These are phyloP conservation scores for Vanacampus margaritifer DNA, from an alignment of 2,113 vertebrate genomes.

Conservation along the genomic window DNA sequence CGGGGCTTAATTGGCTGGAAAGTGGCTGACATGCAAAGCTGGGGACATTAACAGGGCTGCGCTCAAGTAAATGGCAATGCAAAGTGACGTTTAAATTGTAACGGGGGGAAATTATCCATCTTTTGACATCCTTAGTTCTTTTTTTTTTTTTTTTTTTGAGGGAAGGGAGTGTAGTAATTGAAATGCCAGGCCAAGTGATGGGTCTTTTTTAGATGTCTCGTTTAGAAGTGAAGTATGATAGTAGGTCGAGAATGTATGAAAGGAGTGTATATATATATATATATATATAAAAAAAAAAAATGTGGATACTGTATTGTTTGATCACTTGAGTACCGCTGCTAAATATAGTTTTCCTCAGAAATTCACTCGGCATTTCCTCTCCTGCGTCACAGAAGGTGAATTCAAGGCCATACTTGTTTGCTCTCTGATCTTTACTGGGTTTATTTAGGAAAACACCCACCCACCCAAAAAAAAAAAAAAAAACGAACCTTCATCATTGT, in stretches of 20 bases:
- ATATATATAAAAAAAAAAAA: neutral
- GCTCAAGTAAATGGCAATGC: slow-evolving; percentile 96
- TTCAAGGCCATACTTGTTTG: slow-evolving; percentile 57
- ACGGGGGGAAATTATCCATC: slow-evolving; percentile 98
- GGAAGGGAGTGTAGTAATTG: slow-evolving; percentile 82
- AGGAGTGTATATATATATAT: neutral
- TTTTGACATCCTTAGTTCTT: slow-evolving; percentile 98
- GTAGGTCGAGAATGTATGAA: neutral
- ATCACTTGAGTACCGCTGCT: slow-evolving; percentile 82
- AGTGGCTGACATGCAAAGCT: slow-evolving; percentile 99
- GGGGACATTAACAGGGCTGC: slow-evolving; percentile 89
- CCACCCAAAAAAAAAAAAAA: neutral
- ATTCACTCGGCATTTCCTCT: slow-evolving; percentile 61
- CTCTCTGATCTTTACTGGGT: slow-evolving; percentile 8
- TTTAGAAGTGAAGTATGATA: slow-evolving; percentile 13
- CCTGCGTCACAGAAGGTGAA: slow-evolving; percentile 13
- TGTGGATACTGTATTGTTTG: slow-evolving; percentile 73
- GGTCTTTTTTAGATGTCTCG: slow-evolving; percentile 35
- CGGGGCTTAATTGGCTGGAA: slow-evolving; percentile 99
- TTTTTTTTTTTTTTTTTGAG: slow-evolving; percentile 37
- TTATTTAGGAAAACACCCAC: neutral
- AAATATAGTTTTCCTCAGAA: slow-evolving; percentile 82
- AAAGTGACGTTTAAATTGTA: slow-evolving; percentile 99
- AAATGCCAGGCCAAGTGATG: slow-evolving; percentile 83
- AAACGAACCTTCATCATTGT: slow-evolving; percentile 45